Conservation (phyloP, 2,888 invertebrate species). For the Diarsia brunnea region DNA sequence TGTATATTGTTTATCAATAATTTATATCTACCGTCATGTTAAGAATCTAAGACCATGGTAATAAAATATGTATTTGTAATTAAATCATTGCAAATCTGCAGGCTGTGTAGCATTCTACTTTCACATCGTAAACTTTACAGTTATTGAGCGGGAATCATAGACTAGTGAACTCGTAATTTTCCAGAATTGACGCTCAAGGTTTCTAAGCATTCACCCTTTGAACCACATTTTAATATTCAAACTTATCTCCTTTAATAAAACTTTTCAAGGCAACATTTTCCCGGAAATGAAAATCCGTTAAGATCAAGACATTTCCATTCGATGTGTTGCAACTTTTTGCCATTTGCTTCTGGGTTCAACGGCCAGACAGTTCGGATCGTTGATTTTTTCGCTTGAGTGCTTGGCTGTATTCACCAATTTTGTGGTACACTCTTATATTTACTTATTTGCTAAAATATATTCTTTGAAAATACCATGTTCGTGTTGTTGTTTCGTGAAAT, state of each 20-base stretch:
- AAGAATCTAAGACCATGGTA: background rate
- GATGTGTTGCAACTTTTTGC: conserved; percentile 59
- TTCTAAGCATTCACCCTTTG: background rate
- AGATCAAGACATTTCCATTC: conserved; percentile 53
- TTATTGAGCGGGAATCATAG: background rate
- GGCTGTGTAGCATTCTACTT: conserved; percentile 12
- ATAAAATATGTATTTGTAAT: background rate
- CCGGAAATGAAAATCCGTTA: conserved; percentile 39
- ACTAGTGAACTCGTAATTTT: conserved; percentile 11
- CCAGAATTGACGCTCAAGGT: background rate
- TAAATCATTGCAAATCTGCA: conserved; percentile 3
- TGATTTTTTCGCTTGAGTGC: conserved; percentile 77
- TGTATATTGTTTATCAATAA: background rate
- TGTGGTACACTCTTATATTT: conserved; percentile 48
- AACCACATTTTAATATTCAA: conserved; percentile 4
- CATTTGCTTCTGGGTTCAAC: conserved; percentile 78
- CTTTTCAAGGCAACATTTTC: conserved; percentile 25
- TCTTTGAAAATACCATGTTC: conserved; percentile 36
- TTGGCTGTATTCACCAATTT: conserved; percentile 68
- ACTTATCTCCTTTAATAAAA: conserved; percentile 27
- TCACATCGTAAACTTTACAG: conserved; percentile 20
- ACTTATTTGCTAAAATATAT: conserved; percentile 28
- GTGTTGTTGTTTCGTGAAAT: conserved; percentile 14
- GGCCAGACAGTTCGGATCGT: conserved; percentile 82
- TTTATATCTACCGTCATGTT: background rate